phyloP scores from a whole-genome alignment of 2,888 invertebrate species.

The Cremastinae sp. region DNA sequence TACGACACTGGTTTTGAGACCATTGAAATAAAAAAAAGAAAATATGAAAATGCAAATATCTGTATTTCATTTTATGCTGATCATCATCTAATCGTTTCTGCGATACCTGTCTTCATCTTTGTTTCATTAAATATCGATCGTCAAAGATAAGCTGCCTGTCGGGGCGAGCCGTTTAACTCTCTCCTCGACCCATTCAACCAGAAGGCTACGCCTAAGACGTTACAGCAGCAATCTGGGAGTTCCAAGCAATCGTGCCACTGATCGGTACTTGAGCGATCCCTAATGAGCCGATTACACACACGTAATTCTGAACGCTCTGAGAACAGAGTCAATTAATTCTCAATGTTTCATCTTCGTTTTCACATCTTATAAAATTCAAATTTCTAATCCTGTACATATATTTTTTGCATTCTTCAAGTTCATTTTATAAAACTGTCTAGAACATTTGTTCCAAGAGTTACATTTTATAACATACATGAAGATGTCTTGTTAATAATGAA shows the following conservation, averaged over 20 bases:
- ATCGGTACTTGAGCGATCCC: slow-evolving; percentile 69
- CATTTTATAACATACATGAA: slow-evolving; percentile 18
- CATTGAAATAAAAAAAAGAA: no score
- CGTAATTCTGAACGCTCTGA: slow-evolving; percentile 65
- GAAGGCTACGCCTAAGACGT: slow-evolving; percentile 20
- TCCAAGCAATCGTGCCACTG: slow-evolving; percentile 67
- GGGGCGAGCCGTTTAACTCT: slow-evolving; percentile 17
- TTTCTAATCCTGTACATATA: neutral
- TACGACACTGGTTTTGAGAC: no score
- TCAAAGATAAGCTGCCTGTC: slow-evolving; percentile 42
- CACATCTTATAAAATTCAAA: slow-evolving; percentile 27
- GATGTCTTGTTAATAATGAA: slow-evolving; percentile 39
- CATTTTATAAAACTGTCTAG: no score
- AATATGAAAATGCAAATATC: no score
- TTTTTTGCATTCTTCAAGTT: neutral
- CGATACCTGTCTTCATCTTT: slow-evolving; percentile 44
- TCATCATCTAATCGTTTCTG: slow-evolving; percentile 1
- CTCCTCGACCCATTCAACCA: slow-evolving; percentile 28
- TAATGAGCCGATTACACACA: slow-evolving; percentile 73
- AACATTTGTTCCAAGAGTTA: neutral
- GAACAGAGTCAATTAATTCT: slow-evolving; percentile 71
- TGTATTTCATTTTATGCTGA: neutral
- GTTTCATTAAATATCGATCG: slow-evolving; percentile 52
- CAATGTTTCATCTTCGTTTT: slow-evolving; percentile 24
- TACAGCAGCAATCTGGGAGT: slow-evolving; percentile 54